Evolutionary conservation across 1,140 invertebrate genomes (phyloP), one percentile per base, ranked within the genome.

Genomic region (Periplaneta americana): DNA sequence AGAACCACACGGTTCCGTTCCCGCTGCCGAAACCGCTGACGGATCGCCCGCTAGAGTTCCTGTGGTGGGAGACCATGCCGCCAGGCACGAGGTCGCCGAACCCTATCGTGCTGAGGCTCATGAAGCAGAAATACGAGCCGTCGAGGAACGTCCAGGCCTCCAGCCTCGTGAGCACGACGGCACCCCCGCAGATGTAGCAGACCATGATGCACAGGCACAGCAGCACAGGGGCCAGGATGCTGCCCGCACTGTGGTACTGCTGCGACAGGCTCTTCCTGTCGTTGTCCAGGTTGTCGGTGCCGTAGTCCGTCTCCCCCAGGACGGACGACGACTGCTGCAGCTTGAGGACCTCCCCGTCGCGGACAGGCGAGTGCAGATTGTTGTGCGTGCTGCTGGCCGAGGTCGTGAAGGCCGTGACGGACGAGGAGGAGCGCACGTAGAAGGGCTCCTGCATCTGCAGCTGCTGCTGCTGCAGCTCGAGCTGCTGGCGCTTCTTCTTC

Each of bases 51-150:
- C 78, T 80, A 34, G 74, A 75, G 34, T 79, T 82, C 11, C 90
- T 35, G 36, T 77, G 22, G 86, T 48, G 90, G 91, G 82, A 75
- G 81, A 80, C 78, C 75, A 92, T 92, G 74, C 92, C 91, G n/a
- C 95, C 96, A 2, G 96, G 96, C 31, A 97, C 92, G 88, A 97
- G 93, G 86, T 98, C 95, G 13, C 96, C 96, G 85, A 98, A 98
- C 4, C 96, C 96, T 83, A 98, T 97, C 10, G 97, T 98, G 83
- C 95, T 97, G 77, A 98, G 89, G 84, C 96, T 96, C 92, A 97
- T 97, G 88, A 98, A 98, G 88, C 96, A 98, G 87, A 98, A 98
- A 87, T 97, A 98, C 84, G 96, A 93, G n/a, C 96, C 96, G 86
- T 98, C 96, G 74, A 98, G 90, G 75, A 96, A 93, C 81, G 92